Evolutionary conservation across 2,113 vertebrate genomes (phyloP), one percentile per base, ranked within the genome.

Genomic region (Oryzias woworae): DNA sequence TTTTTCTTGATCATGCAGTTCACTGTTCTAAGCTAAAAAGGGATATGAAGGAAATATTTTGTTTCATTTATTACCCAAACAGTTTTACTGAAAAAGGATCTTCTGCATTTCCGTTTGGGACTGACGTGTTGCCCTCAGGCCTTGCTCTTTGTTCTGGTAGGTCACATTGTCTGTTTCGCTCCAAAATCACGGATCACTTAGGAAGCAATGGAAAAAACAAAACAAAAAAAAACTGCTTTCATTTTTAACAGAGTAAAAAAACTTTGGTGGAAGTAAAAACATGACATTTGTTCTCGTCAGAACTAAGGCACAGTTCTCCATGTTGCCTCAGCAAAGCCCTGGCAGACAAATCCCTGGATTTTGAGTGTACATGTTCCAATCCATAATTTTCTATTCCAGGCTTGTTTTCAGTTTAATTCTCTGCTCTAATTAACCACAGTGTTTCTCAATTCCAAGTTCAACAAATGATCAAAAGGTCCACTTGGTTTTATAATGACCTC

Each of bases 111-210:
- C 46, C 72, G 62, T 52, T 48, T 69, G 58, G 62, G 47, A 56
- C 56, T 50, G 57, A 46, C 17, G 26, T 69, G 53, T 45, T 3
- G 58, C 44, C 46, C 3, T 66, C 77, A 82, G 78, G 75, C 82
- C 77, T 52, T 67, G 75, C 82, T 84, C 81, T 83, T 68, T 65
- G 65, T 73, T 69, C 69, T 59, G 81, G 81, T 69, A 74, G 58
- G 55, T 77, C 72, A 62, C 53, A 59, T 53, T 72, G 66, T 64
- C 69, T 55, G 54, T n/a, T 62, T 62, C 2, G 36, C 62, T 71
- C 61, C 83, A 81, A 75, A 46, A 48, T 24, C n/a, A 16, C 12
- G 60, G 73, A 81, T 78, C 68, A 71, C 62, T 49, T 81, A 63
- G 79, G 71, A 85, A 75, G 67, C 67, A 66, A 68, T 63, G 69